A percentile compares a stretch with the other conserved stretches of the same genome.
Evolutionary conservation across 2,888 invertebrate genomes (phyloP).

Genomic region (Sussaba pulchella): DNA sequence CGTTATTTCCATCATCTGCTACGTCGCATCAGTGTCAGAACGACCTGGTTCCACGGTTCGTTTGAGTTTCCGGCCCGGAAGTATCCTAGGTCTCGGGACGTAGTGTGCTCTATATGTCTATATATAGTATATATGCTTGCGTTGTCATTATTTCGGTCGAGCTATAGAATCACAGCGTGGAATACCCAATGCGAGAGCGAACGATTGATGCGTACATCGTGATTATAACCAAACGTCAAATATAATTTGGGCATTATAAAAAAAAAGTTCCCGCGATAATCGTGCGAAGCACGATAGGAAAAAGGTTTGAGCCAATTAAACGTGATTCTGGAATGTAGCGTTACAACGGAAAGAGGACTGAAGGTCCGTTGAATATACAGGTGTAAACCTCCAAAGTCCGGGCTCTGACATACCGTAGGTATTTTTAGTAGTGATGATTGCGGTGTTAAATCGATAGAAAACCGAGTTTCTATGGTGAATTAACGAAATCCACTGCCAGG

Average conservation of each 20-base stretch:
- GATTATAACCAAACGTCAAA: neutral
- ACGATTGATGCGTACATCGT: conserved; percentile 6
- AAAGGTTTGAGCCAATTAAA: neutral
- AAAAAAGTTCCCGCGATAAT: neutral
- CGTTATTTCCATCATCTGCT: conserved; percentile 58
- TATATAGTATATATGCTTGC: conserved; percentile 49
- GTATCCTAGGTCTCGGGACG: conserved; percentile 69
- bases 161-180: conserved; percentile 39
- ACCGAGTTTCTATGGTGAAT: conserved; percentile 82
- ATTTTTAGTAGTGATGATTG: conserved; percentile 78
- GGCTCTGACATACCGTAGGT: conserved; percentile 68
- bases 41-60: conserved; percentile 83
- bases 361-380: conserved; percentile 12
- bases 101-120: conserved; percentile 45
- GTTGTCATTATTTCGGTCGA: conserved; percentile 63
- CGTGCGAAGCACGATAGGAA: neutral
- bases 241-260: neutral
- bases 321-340: neutral
- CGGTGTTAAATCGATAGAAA: conserved; percentile 83
- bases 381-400: conserved; percentile 29
- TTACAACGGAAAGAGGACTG: neutral
- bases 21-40: conserved; percentile 71
- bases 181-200: conserved; percentile 20
- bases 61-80: conserved; percentile 82
- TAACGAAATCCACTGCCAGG: conserved; percentile 68